Evolutionary conservation across 23 tunicate genomes (phyloP), one percentile per base, ranked within the genome.

Genomic region (Oikopleura dioica): DNA sequence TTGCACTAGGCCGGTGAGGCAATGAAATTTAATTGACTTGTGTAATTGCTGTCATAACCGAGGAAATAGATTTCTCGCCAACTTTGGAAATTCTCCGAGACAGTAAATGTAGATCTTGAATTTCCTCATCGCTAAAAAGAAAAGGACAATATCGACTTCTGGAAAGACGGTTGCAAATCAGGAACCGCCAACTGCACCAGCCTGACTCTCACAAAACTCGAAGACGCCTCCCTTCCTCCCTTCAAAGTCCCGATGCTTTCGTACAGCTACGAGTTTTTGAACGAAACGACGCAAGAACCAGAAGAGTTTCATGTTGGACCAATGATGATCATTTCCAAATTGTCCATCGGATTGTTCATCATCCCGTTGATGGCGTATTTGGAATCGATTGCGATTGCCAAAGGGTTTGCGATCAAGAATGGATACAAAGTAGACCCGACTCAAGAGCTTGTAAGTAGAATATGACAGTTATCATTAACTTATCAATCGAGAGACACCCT

Each of bases 311-410:
- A n/a, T n/a, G n/a, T n/a, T n/a, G n/a, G n/a, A n/a, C n/a, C n/a
- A n/a, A n/a, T n/a, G n/a, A n/a, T n/a, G n/a, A n/a, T n/a, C n/a
- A n/a, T n/a, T n/a, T n/a, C n/a, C n/a, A n/a, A n/a, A 29, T 78
- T 87, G 5, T 84, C 84, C 35, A 87, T 87, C 67, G 95, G 87
- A 1, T 50, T 87, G 69, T 77, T 75, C n/a, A 83, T 87, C 16
- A 68, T 87, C 0, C 95, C 95, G 2, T 50, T 87, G 51, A 87
- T 87, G 84, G 95, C 81, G 1, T 80, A 82, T 75, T 77, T 87
- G 37, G 95, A 87, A 38, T 78, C 86, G 9, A 83, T 87, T 36
- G 84, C 95, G 37, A 87, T 87, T 37, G 87, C 95, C n/a, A 82
- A 87, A 77, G 95, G 87, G 1, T 87, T 87, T 38, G 87, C 83